These are phyloP conservation scores for Calycopis cecrops DNA, from an alignment of 1,140 invertebrate genomes.

Conservation along the genomic window DNA sequence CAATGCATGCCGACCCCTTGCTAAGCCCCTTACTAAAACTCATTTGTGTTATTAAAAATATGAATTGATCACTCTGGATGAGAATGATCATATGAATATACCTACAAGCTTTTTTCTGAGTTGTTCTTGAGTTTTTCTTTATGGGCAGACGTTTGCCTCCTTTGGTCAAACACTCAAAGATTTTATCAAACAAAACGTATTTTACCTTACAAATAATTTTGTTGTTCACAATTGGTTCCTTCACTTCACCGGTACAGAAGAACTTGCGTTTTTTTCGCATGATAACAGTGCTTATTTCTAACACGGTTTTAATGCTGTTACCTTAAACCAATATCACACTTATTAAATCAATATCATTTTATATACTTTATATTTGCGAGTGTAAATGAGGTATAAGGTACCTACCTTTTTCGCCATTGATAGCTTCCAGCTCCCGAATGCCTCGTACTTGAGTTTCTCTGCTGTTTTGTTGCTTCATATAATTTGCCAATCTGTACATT, in stretches of 20 bases:
- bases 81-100: too few relatives aligned
- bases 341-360: not conserved
- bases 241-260: slow-evolving; percentile 65
- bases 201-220: slow-evolving; percentile 66
- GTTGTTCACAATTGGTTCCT: slow-evolving; percentile 64
- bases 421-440: slow-evolving; percentile 63
- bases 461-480: slow-evolving; percentile 66
- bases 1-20: too few relatives aligned
- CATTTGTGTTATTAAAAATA: too few relatives aligned
- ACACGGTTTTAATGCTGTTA: slow-evolving; percentile 66
- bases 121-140: not conserved
- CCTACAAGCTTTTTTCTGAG: too few relatives aligned
- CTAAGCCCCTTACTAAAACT: too few relatives aligned
- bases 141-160: too few relatives aligned
- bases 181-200: not conserved
- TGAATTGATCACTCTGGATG: too few relatives aligned
- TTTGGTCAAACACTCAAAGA: too few relatives aligned
- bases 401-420: slow-evolving; percentile 61
- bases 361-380: not conserved
- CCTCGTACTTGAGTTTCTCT: slow-evolving; percentile 60
- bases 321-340: slow-evolving; percentile 30
- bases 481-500: slow-evolving; percentile 57
- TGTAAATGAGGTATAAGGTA: not conserved
- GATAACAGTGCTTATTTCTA: slow-evolving; percentile 62
- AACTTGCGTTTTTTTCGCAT: slow-evolving; percentile 65